Evolutionary conservation across 35 echinoderm and acorn worm species (phyloP).

Genomic region (Patiria miniata): DNA sequence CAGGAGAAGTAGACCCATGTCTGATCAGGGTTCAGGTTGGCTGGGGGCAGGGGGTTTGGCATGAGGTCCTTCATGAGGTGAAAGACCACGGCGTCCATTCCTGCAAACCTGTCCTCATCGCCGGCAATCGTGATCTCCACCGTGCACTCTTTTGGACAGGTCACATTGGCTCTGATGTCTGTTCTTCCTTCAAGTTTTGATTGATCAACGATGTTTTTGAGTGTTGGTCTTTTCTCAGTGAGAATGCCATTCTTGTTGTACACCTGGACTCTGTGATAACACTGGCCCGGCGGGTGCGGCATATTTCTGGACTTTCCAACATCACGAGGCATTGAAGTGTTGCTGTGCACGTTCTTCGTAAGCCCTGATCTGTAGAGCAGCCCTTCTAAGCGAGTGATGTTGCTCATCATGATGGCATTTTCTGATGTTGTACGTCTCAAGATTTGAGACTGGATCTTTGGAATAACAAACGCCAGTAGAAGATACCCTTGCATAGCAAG

Average conservation of each 20-base stretch:
- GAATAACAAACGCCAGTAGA: neutral
- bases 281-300: neutral
- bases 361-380: neutral
- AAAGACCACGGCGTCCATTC: constrained; percentile 12
- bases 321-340: neutral
- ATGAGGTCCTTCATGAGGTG: constrained; percentile 7
- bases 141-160: neutral
- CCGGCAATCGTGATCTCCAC: neutral
- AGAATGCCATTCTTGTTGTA: neutral
- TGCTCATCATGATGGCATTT: neutral
- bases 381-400: neutral
- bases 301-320: neutral
- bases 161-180: neutral
- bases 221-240: neutral
- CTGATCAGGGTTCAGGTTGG: neutral
- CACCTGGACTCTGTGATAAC: neutral
- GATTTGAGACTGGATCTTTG: neutral
- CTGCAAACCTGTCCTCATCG: neutral
- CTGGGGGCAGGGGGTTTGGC: neutral
- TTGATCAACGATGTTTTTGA: neutral
- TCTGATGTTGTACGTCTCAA: neutral
- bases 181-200: neutral
- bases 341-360: no score
- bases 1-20: constrained; percentile 14
- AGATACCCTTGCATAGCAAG: neutral